A percentile compares a stretch with the other conserved stretches of the same genome.
phyloP scores from a whole-genome alignment of 2,797 vertebrate genomes.

The Diglossa cyanea region DNA sequence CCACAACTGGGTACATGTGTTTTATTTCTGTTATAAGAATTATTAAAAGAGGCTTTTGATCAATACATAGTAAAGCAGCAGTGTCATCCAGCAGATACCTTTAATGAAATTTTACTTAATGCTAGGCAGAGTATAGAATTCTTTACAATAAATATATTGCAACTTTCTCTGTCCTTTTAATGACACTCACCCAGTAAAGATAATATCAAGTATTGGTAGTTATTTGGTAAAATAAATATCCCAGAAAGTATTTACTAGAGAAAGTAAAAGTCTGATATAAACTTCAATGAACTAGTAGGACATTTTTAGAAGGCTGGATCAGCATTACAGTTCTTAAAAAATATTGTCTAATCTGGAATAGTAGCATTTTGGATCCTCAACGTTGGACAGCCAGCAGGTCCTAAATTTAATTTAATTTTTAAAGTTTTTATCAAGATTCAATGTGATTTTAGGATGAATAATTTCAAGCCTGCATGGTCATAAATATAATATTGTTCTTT shows the following conservation, averaged over 20 bases:
- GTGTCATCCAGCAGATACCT: neutral
- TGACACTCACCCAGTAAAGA: neutral
- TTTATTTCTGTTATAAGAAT: neutral
- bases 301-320: neutral
- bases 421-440: constrained; percentile 53
- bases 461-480: constrained; percentile 26
- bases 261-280: neutral
- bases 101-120: neutral
- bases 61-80: neutral
- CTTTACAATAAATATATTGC: neutral
- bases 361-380: constrained; percentile 10
- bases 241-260: neutral
- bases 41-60: neutral
- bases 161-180: neutral
- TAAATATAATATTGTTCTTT: constrained; percentile 55
- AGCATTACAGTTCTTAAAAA: neutral
- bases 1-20: neutral
- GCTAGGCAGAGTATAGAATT: neutral
- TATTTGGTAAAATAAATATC: neutral
- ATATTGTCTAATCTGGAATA: neutral
- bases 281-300: neutral
- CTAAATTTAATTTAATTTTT: constrained; percentile 51
- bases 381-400: neutral
- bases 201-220: neutral
- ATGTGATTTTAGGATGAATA: constrained; percentile 46